phyloP scores from a whole-genome alignment of 2,113 vertebrate species.

The Glaucidium brasilianum region DNA sequence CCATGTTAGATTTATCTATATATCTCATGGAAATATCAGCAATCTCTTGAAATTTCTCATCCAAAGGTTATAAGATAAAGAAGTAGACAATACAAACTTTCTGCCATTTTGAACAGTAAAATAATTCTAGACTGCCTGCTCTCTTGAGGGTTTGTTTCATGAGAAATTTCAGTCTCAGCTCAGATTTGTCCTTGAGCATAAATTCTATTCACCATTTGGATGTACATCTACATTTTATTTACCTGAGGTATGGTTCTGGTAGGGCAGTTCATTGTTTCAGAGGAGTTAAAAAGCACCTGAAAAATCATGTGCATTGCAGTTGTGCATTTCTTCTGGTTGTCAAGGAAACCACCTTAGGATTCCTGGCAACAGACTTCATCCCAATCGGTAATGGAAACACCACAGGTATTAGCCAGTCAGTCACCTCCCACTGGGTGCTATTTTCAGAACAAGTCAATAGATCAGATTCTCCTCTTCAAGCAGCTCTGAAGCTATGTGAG shows the following conservation, averaged over 20 bases:
- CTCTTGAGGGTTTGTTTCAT: background rate
- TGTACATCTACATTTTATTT: background rate
- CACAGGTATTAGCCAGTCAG: slow-evolving; percentile 66
- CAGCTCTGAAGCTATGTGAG: background rate
- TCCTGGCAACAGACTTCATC: slow-evolving; percentile 53
- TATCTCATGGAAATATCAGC: background rate
- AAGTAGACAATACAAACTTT: background rate
- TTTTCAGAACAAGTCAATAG: slow-evolving; percentile 54
- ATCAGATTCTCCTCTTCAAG: slow-evolving; percentile 5
- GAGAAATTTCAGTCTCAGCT: background rate
- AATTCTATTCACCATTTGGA: background rate
- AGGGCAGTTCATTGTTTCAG: background rate
- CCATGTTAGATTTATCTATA: background rate
- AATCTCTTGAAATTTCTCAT: background rate
- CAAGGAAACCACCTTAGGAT: slow-evolving; percentile 62
- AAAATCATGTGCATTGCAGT: slow-evolving; percentile 4
- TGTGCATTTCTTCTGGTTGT: slow-evolving; percentile 53
- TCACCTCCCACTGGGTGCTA: slow-evolving; percentile 62
- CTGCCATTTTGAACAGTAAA: background rate
- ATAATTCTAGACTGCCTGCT: background rate
- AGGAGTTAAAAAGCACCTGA: slow-evolving; percentile 31
- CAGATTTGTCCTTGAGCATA: background rate
- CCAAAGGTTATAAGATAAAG: background rate
- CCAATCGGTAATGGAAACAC: slow-evolving; percentile 43
- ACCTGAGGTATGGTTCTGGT: background rate